phyloP scores from a whole-genome alignment of 1,140 invertebrate genomes.

The Planococcus citri region DNA sequence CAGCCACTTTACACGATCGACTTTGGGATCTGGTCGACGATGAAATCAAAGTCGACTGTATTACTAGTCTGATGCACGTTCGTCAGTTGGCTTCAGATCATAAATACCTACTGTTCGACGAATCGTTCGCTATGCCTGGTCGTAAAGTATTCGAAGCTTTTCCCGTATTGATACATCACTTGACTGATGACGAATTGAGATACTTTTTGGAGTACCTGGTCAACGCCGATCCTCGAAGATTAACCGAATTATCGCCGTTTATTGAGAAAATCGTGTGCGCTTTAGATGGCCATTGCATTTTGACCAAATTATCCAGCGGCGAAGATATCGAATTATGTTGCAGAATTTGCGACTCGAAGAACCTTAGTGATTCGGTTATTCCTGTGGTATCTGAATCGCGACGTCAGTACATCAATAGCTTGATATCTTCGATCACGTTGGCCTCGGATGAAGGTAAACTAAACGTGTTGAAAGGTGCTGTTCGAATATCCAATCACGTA shows the following conservation, averaged over 20 bases:
- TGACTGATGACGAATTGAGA: background rate
- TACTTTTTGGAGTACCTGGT: background rate
- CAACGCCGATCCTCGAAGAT: background rate
- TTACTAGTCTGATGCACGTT: background rate
- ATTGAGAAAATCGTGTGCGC: background rate
- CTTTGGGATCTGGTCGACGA: background rate
- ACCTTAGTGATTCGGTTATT: background rate
- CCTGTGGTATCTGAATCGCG: background rate
- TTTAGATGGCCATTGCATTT: background rate
- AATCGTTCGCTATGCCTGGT: background rate
- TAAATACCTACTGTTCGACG: background rate
- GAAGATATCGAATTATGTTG: background rate
- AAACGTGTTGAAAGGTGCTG: background rate
- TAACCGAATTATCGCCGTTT: background rate
- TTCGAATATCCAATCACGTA: background rate
- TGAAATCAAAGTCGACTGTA: background rate
- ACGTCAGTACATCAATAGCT: background rate
- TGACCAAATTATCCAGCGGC: background rate
- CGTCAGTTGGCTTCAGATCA: background rate
- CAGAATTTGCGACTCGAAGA: background rate
- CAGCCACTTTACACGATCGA: background rate
- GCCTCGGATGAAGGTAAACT: background rate
- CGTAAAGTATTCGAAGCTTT: background rate
- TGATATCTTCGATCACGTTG: background rate
- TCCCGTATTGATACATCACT: background rate